Evolutionary conservation across 2,888 invertebrate genomes (phyloP).

Genomic region (Parapristionchus giblindavisi): DNA sequence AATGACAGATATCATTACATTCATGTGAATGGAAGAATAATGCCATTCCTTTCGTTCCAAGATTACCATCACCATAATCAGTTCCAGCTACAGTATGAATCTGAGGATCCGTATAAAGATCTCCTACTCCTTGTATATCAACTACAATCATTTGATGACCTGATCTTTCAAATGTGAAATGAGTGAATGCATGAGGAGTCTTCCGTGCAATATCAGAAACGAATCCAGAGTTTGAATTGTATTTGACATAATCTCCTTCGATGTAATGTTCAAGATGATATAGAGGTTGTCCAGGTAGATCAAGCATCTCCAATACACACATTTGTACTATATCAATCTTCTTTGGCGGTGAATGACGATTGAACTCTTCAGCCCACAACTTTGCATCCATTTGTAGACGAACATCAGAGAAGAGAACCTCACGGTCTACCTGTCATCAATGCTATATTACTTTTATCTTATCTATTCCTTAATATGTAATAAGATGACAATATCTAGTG

Average conservation of each 20-base stretch:
- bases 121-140: constrained; percentile 76
- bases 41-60: constrained; percentile 75
- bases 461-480: not conserved
- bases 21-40: constrained; percentile 75
- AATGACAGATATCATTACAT: constrained; percentile 75
- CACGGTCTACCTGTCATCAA: constrained; percentile 65
- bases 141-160: constrained; percentile 76
- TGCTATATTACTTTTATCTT: constrained; percentile 37
- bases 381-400: constrained; percentile 76
- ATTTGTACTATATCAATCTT: constrained; percentile 76
- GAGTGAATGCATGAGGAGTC: constrained; percentile 75
- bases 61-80: constrained; percentile 75
- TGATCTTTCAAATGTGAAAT: constrained; percentile 76
- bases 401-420: constrained; percentile 75
- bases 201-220: constrained; percentile 73
- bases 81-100: constrained; percentile 74
- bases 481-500: not conserved
- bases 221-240: constrained; percentile 76
- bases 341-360: constrained; percentile 76
- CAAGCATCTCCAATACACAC: constrained; percentile 74
- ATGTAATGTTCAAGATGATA: constrained; percentile 76
- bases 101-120: constrained; percentile 76
- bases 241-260: constrained; percentile 75
- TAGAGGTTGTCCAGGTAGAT: constrained; percentile 71
- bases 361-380: constrained; percentile 76